These are phyloP conservation scores for Megalurothrips usitatus DNA, from an alignment of 2,888 invertebrate genomes.

Conservation along the genomic window DNA sequence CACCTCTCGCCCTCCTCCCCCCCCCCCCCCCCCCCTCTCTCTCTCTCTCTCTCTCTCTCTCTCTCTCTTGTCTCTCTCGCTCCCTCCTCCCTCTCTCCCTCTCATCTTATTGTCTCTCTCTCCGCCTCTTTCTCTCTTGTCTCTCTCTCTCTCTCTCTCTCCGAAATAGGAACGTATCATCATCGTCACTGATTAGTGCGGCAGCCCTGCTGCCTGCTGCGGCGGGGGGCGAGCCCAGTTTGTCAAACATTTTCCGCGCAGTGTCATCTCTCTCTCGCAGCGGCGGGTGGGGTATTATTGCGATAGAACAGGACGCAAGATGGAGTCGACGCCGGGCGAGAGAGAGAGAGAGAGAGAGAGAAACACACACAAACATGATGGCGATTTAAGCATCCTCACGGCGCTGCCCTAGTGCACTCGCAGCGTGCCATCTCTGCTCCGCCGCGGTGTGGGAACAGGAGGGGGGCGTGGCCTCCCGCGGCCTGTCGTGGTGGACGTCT, in stretches of 20 bases:
- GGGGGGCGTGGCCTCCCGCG: too few relatives aligned
- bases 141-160: background rate
- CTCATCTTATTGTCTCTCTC: slow-evolving; percentile 3
- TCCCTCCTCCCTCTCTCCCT: background rate
- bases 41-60: background rate
- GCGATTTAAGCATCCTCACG: slow-evolving; percentile 16
- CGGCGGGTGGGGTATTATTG: too few relatives aligned
- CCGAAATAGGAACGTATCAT: too few relatives aligned
- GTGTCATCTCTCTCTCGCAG: too few relatives aligned
- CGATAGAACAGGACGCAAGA: background rate
- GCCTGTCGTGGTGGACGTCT: too few relatives aligned
- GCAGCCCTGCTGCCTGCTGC: background rate
- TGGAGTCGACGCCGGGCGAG: background rate
- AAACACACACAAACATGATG: background rate
- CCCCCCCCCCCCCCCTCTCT: background rate
- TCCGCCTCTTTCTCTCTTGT: background rate
- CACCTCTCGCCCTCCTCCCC: background rate
- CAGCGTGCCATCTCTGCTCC: too few relatives aligned
- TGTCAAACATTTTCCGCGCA: background rate
- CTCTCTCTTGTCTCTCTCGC: background rate
- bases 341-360: background rate
- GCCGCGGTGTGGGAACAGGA: too few relatives aligned
- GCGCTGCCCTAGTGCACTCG: too few relatives aligned
- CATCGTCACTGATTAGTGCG: background rate
- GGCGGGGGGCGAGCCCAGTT: background rate